phyloP scores from a whole-genome alignment of 2,113 vertebrate species.

The Rousettus leschenaultii region DNA sequence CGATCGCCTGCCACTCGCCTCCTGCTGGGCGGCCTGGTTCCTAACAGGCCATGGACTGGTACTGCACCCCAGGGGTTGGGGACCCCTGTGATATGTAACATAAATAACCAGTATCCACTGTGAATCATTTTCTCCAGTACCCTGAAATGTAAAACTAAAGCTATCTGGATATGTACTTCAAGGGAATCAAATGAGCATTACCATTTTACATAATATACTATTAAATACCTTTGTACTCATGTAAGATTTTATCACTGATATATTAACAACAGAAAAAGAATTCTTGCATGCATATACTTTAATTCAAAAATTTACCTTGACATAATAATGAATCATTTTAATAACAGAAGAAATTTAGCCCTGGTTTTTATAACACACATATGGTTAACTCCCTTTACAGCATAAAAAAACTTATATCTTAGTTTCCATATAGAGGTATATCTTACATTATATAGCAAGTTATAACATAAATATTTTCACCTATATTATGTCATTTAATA shows the following conservation, averaged over 20 bases:
- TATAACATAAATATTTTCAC: constrained; percentile 3
- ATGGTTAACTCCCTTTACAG: not conserved
- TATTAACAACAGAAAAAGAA: not conserved
- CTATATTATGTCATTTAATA: not conserved
- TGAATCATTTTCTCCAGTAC: not conserved
- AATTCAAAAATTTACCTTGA: not conserved
- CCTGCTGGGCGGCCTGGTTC: no score
- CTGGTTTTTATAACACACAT: not conserved
- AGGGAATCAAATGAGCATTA: not conserved
- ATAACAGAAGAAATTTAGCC: not conserved
- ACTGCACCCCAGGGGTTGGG: no score
- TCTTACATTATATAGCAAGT: not conserved
- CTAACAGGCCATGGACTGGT: no score
- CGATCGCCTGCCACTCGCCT: no score
- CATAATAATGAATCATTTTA: not conserved
- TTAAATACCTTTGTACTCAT: not conserved
- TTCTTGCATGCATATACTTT: not conserved
- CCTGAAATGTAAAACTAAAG: not conserved
- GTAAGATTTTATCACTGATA: not conserved
- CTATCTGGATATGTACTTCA: not conserved
- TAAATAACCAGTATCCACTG: not conserved
- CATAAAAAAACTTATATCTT: not conserved
- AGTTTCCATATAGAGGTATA: not conserved
- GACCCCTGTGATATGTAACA: not conserved
- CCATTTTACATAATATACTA: not conserved